phyloP scores from a whole-genome alignment of 53 echinoderm and acorn worm genomes.

The Patiria pectinifera region DNA sequence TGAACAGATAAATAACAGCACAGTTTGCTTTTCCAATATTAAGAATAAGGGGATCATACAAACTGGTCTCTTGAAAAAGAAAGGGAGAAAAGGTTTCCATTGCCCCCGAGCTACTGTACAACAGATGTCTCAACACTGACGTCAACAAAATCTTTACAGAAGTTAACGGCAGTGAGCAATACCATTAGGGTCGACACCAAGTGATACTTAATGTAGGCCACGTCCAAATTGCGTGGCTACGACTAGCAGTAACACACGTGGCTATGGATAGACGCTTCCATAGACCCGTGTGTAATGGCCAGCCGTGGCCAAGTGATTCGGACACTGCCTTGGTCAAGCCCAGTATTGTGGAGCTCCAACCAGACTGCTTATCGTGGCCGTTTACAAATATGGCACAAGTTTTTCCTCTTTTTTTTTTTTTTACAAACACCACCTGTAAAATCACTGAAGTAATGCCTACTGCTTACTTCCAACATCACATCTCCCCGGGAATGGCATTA shows the following conservation, averaged over 20 bases:
- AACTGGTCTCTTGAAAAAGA: no score
- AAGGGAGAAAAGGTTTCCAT: no score
- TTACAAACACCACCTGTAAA: neutral
- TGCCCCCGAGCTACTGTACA: neutral
- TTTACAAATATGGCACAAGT: neutral
- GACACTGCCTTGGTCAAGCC: no score
- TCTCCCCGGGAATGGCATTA: slow-evolving; percentile 34
- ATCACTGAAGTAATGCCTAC: neutral
- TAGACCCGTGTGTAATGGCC: no score
- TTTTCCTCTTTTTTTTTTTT: neutral
- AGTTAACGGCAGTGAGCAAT: neutral
- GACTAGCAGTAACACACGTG: no score
- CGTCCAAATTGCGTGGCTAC: no score
- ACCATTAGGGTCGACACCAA: neutral
- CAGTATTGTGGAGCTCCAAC: neutral
- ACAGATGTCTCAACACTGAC: neutral
- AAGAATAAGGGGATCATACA: no score
- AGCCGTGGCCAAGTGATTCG: no score
- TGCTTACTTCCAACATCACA: neutral
- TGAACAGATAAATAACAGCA: no score
- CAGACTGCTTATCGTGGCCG: neutral
- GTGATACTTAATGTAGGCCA: no score
- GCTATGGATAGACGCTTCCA: no score
- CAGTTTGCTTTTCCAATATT: no score
- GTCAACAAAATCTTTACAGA: neutral